phyloP scores from a whole-genome alignment of 2,888 invertebrate genomes.

The Uropetala carovei region DNA sequence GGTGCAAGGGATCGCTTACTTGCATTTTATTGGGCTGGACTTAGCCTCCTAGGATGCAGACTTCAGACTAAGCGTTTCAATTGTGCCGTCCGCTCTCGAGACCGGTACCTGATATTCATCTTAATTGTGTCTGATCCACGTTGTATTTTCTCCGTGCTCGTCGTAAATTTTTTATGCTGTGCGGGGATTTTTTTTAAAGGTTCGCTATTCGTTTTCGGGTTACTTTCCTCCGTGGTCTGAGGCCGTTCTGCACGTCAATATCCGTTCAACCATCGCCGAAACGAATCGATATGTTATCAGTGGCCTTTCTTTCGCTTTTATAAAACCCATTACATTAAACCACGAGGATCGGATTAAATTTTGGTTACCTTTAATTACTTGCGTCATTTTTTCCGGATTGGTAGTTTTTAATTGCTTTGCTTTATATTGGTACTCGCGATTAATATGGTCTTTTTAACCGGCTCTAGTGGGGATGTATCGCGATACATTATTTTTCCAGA shows the following conservation, averaged over 20 bases:
- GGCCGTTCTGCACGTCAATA: background rate
- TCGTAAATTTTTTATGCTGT: background rate
- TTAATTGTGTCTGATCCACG: background rate
- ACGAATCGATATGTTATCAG: no score
- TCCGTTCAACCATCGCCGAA: no score
- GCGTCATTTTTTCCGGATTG: no score
- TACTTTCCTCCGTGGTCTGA: background rate
- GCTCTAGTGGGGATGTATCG: no score
- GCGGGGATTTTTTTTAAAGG: background rate
- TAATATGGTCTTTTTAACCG: no score
- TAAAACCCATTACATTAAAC: no score
- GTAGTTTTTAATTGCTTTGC: no score
- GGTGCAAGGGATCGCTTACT: background rate
- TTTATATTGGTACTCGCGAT: no score
- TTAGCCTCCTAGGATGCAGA: background rate
- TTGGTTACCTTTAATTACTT: no score
- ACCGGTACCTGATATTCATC: background rate
- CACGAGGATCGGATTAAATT: no score
- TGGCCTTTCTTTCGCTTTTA: no score
- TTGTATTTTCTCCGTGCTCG: background rate
- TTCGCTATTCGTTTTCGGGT: background rate
- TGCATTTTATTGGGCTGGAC: background rate
- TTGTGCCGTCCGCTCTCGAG: background rate
- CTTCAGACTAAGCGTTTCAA: background rate
- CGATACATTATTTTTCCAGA: no score